phyloP scores from a whole-genome alignment of 2,888 invertebrate genomes.

The Tolmerus cingulatus region DNA sequence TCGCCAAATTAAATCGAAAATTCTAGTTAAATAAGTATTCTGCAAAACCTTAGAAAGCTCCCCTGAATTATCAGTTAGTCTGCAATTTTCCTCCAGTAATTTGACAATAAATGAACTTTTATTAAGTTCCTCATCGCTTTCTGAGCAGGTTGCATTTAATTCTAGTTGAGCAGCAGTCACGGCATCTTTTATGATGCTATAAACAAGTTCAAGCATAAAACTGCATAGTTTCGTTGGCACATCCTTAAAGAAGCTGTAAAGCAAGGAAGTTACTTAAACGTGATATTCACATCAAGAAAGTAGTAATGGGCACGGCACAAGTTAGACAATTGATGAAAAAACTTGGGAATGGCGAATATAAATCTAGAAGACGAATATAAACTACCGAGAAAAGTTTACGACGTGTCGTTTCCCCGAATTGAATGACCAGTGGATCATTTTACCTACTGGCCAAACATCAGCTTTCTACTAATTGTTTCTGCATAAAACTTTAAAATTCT shows the following conservation, averaged over 20 bases:
- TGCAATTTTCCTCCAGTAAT: background rate
- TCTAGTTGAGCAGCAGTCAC: background rate
- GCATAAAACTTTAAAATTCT: too few species aligned
- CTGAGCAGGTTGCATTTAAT: background rate
- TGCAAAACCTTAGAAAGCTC: background rate
- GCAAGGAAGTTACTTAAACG: background rate
- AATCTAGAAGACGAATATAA: too few species aligned
- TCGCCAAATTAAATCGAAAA: background rate
- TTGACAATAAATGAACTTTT: background rate
- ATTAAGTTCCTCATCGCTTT: background rate
- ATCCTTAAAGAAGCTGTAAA: slow-evolving; percentile 57
- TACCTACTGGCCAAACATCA: too few species aligned
- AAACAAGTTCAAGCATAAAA: slow-evolving; percentile 59
- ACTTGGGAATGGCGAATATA: background rate
- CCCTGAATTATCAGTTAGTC: background rate
- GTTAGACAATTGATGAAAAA: background rate
- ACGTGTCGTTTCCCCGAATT: too few species aligned
- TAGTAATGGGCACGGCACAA: background rate
- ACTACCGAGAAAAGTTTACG: too few species aligned
- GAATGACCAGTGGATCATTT: too few species aligned
- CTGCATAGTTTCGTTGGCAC: slow-evolving; percentile 60
- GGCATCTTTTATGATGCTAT: slow-evolving; percentile 55
- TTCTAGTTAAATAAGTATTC: background rate
- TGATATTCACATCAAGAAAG: background rate
- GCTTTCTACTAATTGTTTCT: too few species aligned